Evolutionary conservation across 2,797 vertebrate species (phyloP), one percentile per base, ranked within the genome.

Genomic region (Champsocephalus esox): DNA sequence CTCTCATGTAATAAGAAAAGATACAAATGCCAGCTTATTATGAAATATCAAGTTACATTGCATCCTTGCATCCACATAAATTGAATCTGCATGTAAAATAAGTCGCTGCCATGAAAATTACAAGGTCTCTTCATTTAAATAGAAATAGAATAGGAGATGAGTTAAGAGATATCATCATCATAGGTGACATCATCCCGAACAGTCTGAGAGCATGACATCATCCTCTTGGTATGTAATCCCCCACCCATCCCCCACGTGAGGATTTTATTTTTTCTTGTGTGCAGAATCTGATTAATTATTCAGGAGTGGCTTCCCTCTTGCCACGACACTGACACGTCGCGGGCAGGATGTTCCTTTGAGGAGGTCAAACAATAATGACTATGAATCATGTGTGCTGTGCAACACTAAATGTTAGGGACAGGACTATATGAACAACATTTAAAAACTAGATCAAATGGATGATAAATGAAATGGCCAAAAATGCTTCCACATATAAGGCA

Each of bases 201-300:
- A 41, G 24, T 73, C 54, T 75, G 62, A 43, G 60, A 65, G 58
- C 64, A 90, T 94, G 93, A 94, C 90, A 88, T 95, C 92, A 95
- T 73, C 72, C 59, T 45, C 34, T 63, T 34, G 73, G 73, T 75
- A 79, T 90, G 87, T 82, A 82, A 80, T 66, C 62, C 56, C 80
- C 34, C 28, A 4, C 28, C 24, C 24, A 28, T 28, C 24, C 24
- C 32, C 75, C 70, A 41, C 1, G 0, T n/a, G 59, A 59, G 71
- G 80, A 44, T 51, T 54, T 63, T 19, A 2, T 66, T 66, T 17
- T 11, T 43, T 32, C 3, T 48, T 2, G 2, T 19, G 14, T 17
- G 19, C 17, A 46, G 28, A 55, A 54, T 21, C 54, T 69, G 13
- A 75, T 93, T 5, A 84, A 88, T 87, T 83, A 93, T 93, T 93